phyloP scores from a whole-genome alignment of 2,113 vertebrate genomes.

The Ploceus nigricollis region DNA sequence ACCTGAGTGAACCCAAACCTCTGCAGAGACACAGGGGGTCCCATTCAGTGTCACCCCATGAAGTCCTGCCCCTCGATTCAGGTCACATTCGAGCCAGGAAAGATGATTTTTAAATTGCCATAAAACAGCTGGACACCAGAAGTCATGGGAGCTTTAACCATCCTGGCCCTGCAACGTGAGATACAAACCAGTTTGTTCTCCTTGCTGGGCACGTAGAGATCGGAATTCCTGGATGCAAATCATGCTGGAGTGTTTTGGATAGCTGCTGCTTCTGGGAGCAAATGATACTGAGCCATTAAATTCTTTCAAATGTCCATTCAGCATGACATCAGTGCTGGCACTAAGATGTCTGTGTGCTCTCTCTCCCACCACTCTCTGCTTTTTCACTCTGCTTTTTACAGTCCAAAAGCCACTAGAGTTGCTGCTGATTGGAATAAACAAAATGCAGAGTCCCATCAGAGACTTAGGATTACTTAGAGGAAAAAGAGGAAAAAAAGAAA shows the following conservation, averaged over 20 bases:
- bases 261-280: not conserved
- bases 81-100: not conserved
- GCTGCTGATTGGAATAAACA: not conserved
- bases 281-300: not conserved
- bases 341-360: not conserved
- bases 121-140: not conserved
- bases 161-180: not conserved
- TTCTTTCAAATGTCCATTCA: not conserved
- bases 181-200: not conserved
- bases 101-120: not conserved
- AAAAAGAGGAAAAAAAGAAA: not conserved
- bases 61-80: not conserved
- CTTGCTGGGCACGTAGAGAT: not conserved
- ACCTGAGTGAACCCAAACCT: not conserved
- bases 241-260: not conserved
- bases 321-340: conserved; percentile 32
- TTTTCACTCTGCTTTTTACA: conserved; percentile 27
- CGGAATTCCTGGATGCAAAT: not conserved
- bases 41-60: accelerated
- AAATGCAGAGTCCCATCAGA: not conserved
- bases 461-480: not conserved
- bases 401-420: not conserved
- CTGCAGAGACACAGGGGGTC: not conserved
- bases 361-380: conserved; percentile 12
- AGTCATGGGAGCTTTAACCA: not conserved